phyloP scores from a whole-genome alignment of 2,113 vertebrate species.

The Agelaius phoeniceus region DNA sequence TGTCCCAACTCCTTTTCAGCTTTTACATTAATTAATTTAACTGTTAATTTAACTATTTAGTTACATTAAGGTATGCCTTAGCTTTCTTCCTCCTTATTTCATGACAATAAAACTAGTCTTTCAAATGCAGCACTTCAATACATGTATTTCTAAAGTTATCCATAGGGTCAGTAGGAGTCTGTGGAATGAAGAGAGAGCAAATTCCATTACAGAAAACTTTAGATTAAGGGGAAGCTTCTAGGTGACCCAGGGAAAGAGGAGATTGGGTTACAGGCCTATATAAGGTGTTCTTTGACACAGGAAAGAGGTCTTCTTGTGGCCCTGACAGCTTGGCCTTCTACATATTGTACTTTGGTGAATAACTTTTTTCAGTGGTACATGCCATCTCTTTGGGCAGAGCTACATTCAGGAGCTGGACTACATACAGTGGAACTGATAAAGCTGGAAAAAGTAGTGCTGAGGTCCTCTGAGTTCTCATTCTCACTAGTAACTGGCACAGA shows the following conservation, averaged over 20 bases:
- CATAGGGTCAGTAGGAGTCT: neutral
- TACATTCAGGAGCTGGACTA: neutral
- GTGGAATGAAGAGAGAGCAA: neutral
- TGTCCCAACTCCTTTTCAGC: neutral
- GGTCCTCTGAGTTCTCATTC: neutral
- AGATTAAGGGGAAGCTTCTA: neutral
- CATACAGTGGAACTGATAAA: neutral
- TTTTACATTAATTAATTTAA: neutral
- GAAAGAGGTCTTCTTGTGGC: neutral
- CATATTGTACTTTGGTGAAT: neutral
- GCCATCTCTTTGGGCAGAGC: neutral
- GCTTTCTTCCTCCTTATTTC: neutral
- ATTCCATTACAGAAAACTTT: neutral
- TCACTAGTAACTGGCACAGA: neutral
- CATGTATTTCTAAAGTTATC: neutral
- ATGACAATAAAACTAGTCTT: neutral
- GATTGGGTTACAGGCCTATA: neutral
- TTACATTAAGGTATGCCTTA: neutral
- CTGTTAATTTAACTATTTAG: neutral
- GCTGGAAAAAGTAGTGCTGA: neutral
- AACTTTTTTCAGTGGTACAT: neutral
- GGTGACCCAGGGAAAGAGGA: neutral
- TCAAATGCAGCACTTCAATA: neutral
- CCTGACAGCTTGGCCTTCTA: neutral
- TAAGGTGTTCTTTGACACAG: neutral